These are phyloP conservation scores for Spisula subtruncata DNA, from an alignment of 2,888 invertebrate genomes.

Conservation along the genomic window DNA sequence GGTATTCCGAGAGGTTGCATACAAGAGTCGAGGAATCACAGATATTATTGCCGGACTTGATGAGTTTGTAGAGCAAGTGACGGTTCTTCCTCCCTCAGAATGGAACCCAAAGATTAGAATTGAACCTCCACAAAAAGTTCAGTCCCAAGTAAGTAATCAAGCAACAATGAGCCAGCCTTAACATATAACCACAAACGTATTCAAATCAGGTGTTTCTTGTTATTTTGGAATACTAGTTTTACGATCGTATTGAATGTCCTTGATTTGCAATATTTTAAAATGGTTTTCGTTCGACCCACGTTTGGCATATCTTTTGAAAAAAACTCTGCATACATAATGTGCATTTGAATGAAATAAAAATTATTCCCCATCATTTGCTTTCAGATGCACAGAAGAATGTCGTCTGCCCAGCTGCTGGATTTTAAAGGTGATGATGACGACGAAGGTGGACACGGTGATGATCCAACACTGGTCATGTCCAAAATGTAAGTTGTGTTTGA, in stretches of 20 bases:
- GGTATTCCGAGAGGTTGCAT: slow-evolving; percentile 87
- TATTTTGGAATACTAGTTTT: too few species aligned
- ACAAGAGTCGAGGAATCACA: slow-evolving; percentile 89
- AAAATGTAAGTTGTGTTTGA: slow-evolving; percentile 71
- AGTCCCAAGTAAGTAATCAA: slow-evolving; percentile 78
- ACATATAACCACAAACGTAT: too few species aligned
- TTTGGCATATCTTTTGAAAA: too few species aligned
- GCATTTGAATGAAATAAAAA: background rate
- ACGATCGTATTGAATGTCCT: too few species aligned
- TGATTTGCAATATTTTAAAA: too few species aligned
- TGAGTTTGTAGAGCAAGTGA: slow-evolving; percentile 94
- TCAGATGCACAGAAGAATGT: slow-evolving; percentile 62
- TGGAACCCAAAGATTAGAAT: slow-evolving; percentile 96
- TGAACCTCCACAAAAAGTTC: slow-evolving; percentile 86
- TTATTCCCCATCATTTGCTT: background rate
- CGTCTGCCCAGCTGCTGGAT: slow-evolving; percentile 65
- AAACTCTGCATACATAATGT: background rate
- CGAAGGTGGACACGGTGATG: slow-evolving; percentile 69
- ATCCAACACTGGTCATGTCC: slow-evolving; percentile 68
- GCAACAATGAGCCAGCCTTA: background rate
- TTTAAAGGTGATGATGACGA: slow-evolving; percentile 60
- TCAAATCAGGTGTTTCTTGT: too few species aligned
- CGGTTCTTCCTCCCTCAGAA: slow-evolving; percentile 97
- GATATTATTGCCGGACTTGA: slow-evolving; percentile 98
- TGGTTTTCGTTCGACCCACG: too few species aligned